Base-by-base conservation (phyloP, 2,797 vertebrate species). In the Pseudocheirus occidentalis region DNA sequence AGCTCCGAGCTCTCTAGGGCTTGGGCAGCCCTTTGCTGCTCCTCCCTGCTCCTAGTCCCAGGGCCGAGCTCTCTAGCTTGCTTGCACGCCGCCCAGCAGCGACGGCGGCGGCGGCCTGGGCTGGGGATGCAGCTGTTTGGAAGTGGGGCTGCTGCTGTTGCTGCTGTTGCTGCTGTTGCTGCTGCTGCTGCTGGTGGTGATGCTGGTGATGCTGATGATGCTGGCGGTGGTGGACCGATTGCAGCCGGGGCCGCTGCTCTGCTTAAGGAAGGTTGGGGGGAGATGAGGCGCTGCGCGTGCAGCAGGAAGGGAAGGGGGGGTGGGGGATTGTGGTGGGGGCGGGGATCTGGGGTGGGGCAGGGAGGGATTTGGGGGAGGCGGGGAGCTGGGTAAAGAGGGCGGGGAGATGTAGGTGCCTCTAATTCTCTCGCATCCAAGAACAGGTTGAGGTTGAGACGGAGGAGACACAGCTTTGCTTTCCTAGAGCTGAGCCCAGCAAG, bases 261-360 rank as follows among this genome's bases (percentile, higher is more conserved):
- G 66, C 66, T 40, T 40, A 10, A 6, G 91, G 52, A 92, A 90
- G 73, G 91, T 54, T 95, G 66, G 93, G 21, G 87, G 87, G 5
- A 91, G 95, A 50, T 56, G 4, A 54, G 92, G 95, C 91, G 56
- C 29, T n/a, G 93, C 92, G 94, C 95, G 96, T 55, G 96, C 87
- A 0, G 93, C 92, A 81, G 97, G 73, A 91, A 66, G 90, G 34
- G 59, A 14, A 54, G 93, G 81, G 56, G 13, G 59, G 34, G 54
- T 90, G 81, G 55, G 91, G 27, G 34, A 55, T 3, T 54, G 92
- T 46, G 56, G 58, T 3, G 31, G 34, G 92, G 34, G 5, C 12
- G n/a, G 73, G 40, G 94, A 90, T 1, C 21, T 28, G 55, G 29
- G 91, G 50, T 3, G 4, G 13, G 90, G 91, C 27, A 66, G 34